These are phyloP conservation scores for Micronisus gabar DNA, from an alignment of 2,113 vertebrate genomes.

Conservation along the genomic window DNA sequence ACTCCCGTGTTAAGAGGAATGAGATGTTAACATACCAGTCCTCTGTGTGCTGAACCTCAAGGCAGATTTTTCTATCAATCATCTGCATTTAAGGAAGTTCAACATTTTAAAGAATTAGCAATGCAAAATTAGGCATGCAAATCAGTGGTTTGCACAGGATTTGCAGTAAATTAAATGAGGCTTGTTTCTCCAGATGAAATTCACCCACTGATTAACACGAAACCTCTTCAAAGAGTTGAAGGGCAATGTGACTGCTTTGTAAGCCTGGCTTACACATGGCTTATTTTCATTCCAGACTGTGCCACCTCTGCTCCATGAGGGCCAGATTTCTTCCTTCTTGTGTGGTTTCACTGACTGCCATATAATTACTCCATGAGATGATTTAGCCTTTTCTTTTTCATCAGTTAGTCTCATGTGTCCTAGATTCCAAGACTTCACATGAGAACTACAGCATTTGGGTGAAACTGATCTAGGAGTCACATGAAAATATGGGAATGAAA, in stretches of 20 bases:
- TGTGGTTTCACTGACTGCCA: neutral
- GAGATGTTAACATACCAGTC: neutral
- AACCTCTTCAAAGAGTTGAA: neutral
- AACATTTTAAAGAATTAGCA: neutral
- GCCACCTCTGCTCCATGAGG: neutral
- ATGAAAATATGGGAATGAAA: neutral
- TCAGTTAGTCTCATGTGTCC: accelerated
- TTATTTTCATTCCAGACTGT: neutral
- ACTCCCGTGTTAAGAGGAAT: neutral
- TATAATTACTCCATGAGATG: neutral
- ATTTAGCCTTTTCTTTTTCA: neutral
- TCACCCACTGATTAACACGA: neutral
- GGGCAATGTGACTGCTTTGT: neutral
- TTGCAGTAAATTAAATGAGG: neutral
- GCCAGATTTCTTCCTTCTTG: neutral
- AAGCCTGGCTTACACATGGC: neutral
- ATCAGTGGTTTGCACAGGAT: neutral
- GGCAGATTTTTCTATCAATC: neutral
- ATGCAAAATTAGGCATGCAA: neutral
- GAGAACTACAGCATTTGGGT: neutral
- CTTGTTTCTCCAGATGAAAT: neutral
- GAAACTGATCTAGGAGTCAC: neutral
- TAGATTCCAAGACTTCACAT: neutral
- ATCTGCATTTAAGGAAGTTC: neutral
- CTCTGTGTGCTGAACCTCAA: neutral